Evolutionary conservation across 2,888 invertebrate genomes (phyloP), one percentile per base, ranked within the genome.

Genomic region (Sinentomon sp.): DNA sequence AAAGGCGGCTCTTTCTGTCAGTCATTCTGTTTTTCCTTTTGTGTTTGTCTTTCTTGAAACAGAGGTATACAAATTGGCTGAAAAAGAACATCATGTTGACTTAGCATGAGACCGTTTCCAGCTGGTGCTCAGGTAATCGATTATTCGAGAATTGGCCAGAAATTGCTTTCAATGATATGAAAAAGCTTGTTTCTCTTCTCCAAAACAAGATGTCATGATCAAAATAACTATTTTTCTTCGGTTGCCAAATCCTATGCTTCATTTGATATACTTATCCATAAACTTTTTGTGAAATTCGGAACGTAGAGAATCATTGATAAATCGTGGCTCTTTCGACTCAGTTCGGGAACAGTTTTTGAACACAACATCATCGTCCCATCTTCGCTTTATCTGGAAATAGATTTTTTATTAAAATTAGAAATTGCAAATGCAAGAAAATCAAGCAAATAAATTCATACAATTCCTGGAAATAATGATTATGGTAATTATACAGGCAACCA

Each of bases 221-320:
- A 21, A 28, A 28, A 16, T 7, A 17, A 13, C n/a, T 9, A 20
- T n/a, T 9, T 7, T n/a, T 22, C 7, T 22, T 22, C n/a, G n/a
- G n/a, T 22, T 22, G 22, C 22, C n/a, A 22, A 9, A 9, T 22
- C 7, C 22, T 22, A n/a, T 9, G 22, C 22, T 30, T 59, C 67
- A 97, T 58, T 97, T 94, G 3, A 97, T 83, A 61, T 99, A 99
- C 59, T 97, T 97, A 48, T 94, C 92, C 97, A 99, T 99, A 52
- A 99, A 99, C 54, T 94, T 94, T 50, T 83, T 76, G 55, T 99
- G 97, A 53, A 99, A 99, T 52, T 97, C 94, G 26, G 92, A 94
- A 42, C 97, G 66, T 34, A 99, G 56, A 0, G 92, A 87, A 53
- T 99, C 97, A 54, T 99, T 99, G 38, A 99, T 87, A 50, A 97